Evolutionary conservation across 2,888 invertebrate species (phyloP).

Genomic region (Phalera bucephala): DNA sequence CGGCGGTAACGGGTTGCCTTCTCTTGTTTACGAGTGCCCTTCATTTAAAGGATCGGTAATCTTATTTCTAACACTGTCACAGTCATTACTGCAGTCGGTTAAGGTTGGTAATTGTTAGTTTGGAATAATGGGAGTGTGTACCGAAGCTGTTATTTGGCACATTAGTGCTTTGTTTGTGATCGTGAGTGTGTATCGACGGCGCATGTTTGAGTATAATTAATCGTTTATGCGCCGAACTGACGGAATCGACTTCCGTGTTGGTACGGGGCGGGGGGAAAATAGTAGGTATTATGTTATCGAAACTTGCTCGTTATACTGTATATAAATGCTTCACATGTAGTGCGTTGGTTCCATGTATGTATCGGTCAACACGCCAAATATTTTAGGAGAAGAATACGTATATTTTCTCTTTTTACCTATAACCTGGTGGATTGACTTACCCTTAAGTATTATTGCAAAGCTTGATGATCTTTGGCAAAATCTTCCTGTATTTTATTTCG

Average conservation of each 20-base stretch:
- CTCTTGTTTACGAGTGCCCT: slow-evolving; percentile 27
- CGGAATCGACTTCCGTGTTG: neutral
- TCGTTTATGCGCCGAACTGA: neutral
- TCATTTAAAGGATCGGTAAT: slow-evolving; percentile 25
- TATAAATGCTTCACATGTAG: too few relatives aligned
- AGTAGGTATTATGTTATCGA: neutral
- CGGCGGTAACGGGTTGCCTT: slow-evolving; percentile 19
- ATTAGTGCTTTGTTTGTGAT: slow-evolving; percentile 24
- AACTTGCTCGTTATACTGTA: too few relatives aligned
- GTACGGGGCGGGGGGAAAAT: neutral
- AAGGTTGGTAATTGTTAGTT: slow-evolving; percentile 1
- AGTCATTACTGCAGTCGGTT: slow-evolving; percentile 2
- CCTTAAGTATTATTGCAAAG: too few relatives aligned
- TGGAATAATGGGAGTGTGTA: slow-evolving; percentile 1
- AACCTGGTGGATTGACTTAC: too few relatives aligned
- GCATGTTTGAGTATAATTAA: slow-evolving; percentile 1
- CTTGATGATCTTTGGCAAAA: too few relatives aligned
- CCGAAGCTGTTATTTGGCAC: slow-evolving; percentile 23
- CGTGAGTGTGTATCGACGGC: slow-evolving; percentile 9
- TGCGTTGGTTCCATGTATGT: too few relatives aligned
- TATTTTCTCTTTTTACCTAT: too few relatives aligned
- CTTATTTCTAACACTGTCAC: neutral
- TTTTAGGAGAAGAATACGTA: too few relatives aligned
- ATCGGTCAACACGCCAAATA: too few relatives aligned
- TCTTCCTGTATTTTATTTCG: too few relatives aligned